Evolutionary conservation across 2,888 invertebrate genomes (phyloP), one percentile per base, ranked within the genome.

Genomic region (Fissipunctia ypsillon): DNA sequence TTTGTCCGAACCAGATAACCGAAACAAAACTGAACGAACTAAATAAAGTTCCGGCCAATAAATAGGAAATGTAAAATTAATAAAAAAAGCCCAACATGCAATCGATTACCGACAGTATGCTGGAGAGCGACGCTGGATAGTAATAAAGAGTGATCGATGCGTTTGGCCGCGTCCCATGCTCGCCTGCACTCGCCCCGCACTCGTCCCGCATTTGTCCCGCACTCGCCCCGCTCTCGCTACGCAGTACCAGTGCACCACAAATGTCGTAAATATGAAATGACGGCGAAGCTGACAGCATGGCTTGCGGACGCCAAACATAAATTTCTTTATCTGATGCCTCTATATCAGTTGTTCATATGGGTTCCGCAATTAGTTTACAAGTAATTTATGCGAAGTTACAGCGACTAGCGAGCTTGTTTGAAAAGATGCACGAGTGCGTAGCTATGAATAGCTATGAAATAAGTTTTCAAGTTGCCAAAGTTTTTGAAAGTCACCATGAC

Each of bases 251-350:
- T 65, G 77, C 78, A 75, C 73, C 68, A 69, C 84, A 83, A 86
- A 75, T 84, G 85, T 88, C 89, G 88, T 93, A 91, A 91, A 92
- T 93, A 89, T 85, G 81, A 87, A 89, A 91, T 90, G 90, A 89
- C 87, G 80, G 69, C 82, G 73, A 78, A 72, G 78, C 73, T 81
- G 77, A 87, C 88, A 87, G 86, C 87, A 87, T 86, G 82, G 84
- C 75, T 77, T 82, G 85, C 86, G 84, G 84, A 86, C 71, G 75
- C 56, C 80, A 72, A 80, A 84, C 83, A 88, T 88, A 89, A 87
- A 90, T 90, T 87, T 87, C 87, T 87, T 88, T 90, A 90, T 88
- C 88, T 84, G 81, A 85, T 76, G 54, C 81, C 52, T 71, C 81
- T 76, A 85, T 83, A 88, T 88, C 87, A 82, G 73, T 66, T 87